These are phyloP conservation scores for Pseudomyrmex cubaensis DNA, from an alignment of 1,140 invertebrate genomes.

Conservation along the genomic window DNA sequence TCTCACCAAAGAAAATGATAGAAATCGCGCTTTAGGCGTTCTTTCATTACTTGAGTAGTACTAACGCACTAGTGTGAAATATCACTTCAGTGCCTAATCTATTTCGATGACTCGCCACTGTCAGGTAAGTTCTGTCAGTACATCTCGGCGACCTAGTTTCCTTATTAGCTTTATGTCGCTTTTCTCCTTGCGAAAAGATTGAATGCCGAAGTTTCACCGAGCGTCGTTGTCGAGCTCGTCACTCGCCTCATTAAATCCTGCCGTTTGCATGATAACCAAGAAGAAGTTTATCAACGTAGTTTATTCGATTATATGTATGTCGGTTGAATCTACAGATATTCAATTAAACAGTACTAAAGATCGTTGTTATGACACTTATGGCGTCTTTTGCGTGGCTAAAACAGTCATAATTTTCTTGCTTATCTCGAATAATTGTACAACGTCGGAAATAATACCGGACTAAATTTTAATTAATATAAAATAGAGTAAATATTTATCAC, in stretches of 20 bases:
- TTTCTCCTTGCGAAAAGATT: conserved; percentile 52
- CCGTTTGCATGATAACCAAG: conserved; percentile 45
- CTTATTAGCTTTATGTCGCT: conserved; percentile 68
- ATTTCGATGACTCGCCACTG: conserved; percentile 36
- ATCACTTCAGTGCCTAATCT: conserved; percentile 34
- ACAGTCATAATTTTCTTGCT: conserved; percentile 16
- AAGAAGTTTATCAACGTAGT: not conserved
- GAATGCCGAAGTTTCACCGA: conserved; percentile 63
- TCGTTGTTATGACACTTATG: not conserved
- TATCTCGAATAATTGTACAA: not conserved
- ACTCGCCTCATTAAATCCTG: conserved; percentile 45
- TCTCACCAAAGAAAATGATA: conserved; percentile 6
- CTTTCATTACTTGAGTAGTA: not conserved
- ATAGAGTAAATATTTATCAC: too few relatives aligned
- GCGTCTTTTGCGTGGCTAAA: conserved; percentile 15
- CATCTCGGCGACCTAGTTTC: conserved; percentile 74
- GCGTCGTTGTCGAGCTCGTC: not conserved
- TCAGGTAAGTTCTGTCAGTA: conserved; percentile 51
- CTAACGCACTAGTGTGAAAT: not conserved
- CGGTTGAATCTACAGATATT: conserved; percentile 18
- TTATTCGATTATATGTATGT: not conserved
- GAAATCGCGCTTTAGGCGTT: conserved; percentile 1
- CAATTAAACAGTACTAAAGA: conserved; percentile 53
- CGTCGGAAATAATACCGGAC: not conserved
- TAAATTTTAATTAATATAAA: conserved; percentile 17